Evolutionary conservation across 2,113 vertebrate genomes (phyloP), one percentile per base, ranked within the genome.

Genomic region (Hemiscyllium ocellatum): DNA sequence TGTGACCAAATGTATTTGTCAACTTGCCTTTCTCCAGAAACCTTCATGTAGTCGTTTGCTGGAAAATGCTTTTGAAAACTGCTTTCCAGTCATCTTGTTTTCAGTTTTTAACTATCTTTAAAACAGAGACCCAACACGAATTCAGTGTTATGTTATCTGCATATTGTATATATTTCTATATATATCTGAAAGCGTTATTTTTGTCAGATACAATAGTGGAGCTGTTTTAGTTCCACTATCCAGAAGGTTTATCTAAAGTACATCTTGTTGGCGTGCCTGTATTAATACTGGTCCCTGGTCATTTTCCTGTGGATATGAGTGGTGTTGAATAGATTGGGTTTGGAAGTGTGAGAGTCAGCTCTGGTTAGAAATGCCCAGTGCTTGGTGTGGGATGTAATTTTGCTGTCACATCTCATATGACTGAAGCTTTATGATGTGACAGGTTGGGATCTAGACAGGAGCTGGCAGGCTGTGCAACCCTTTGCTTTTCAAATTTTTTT

Each of bases 351-450:
- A 95, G 95, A 91, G 95, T 13, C 95, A 76, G 78, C 96, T 70
- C 95, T 96, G 86, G 76, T 85, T 96, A 65, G 26, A 96, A 95
- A 83, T 95, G 96, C 47, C 87, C 4, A 2, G 95, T 96, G 83
- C 70, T 15, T 95, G 80, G 87, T 95, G 66, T 96, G 95, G 96
- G 95, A 56, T 94, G 90, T 95, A 29, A 96, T 96, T 96, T 97
- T 95, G 95, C 68, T 96, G 96, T 96, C 96, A 96, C 93, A 68
- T 96, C 96, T 96, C 0, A 0, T 96, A 96, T 96, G 96, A 47
- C 91, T 95, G 96, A 85, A 96, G 90, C 95, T 94, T 87, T 0
- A 2, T 95, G 96, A 96, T 96, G 96, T 97, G 96, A 96, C 96
- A 96, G 95, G 95, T 95, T 96, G 95, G 94, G 90, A 83, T 91